These are phyloP conservation scores for Brachypterus glaber DNA, from an alignment of 2,888 invertebrate genomes.

Conservation along the genomic window DNA sequence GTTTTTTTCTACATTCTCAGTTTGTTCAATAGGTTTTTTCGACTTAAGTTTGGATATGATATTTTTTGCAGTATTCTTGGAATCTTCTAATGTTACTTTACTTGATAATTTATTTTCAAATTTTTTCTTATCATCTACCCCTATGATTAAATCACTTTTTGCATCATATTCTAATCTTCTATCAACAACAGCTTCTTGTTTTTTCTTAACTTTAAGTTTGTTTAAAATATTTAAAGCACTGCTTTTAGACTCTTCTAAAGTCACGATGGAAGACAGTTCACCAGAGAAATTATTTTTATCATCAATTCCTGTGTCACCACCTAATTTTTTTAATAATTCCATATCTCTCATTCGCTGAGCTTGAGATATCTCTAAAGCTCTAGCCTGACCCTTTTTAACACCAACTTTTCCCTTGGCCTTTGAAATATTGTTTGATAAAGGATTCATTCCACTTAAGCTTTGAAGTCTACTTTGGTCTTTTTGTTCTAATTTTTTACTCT, in stretches of 20 bases:
- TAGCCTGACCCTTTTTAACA: constrained; percentile 42
- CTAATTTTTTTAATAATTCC: constrained; percentile 50
- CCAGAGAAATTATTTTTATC: constrained; percentile 23
- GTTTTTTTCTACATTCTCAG: too few species aligned
- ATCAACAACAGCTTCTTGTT: constrained; percentile 5
- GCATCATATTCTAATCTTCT: constrained; percentile 12
- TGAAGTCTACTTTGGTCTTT: constrained; percentile 59
- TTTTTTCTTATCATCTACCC: constrained; percentile 15
- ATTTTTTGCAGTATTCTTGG: constrained; percentile 18
- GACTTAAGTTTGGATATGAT: constrained; percentile 25
- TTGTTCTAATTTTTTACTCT: constrained; percentile 52
- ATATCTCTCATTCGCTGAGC: constrained; percentile 53
- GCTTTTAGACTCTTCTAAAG: constrained; percentile 26
- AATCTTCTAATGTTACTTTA: constrained; percentile 17
- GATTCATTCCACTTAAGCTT: constrained; percentile 42
- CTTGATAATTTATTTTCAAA: constrained; percentile 18
- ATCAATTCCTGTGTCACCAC: constrained; percentile 28
- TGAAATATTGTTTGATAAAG: constrained; percentile 7
- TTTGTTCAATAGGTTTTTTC: too few species aligned
- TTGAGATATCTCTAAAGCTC: constrained; percentile 49
- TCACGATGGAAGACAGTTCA: constrained; percentile 23
- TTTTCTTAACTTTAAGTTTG: constrained; percentile 25
- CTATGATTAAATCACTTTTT: constrained; percentile 14
- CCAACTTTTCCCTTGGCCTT: constrained; percentile 35
- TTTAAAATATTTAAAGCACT: constrained; percentile 25